These are phyloP conservation scores for Sciaenops ocellatus DNA, from an alignment of 2,797 vertebrate genomes.

Conservation along the genomic window DNA sequence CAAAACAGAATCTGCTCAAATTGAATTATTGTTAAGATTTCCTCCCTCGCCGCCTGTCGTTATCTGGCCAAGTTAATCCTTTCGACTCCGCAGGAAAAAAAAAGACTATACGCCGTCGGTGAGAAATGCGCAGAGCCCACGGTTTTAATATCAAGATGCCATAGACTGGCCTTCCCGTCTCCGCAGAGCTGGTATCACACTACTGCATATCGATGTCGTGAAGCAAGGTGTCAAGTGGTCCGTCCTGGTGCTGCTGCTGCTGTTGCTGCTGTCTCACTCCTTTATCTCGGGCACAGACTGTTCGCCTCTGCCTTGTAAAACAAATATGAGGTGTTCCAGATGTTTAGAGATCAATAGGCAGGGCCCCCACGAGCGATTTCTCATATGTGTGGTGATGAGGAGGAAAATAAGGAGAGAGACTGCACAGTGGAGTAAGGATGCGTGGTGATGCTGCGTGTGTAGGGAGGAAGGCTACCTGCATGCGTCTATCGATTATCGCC, in stretches of 20 bases:
- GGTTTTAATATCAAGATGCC: constrained; percentile 82
- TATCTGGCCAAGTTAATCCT: constrained; percentile 75
- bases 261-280: constrained; percentile 60
- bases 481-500: constrained; percentile 81
- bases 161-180: constrained; percentile 85
- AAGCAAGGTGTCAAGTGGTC: constrained; percentile 82
- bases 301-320: constrained; percentile 66
- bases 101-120: constrained; percentile 56
- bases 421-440: constrained; percentile 77
- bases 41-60: constrained; percentile 49
- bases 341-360: constrained; percentile 78
- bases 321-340: constrained; percentile 80
- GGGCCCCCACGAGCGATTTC: constrained; percentile 48
- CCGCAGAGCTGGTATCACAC: constrained; percentile 83
- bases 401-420: constrained; percentile 55
- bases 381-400: constrained; percentile 66
- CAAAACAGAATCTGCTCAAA: constrained; percentile 66
- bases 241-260: constrained; percentile 67
- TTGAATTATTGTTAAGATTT: constrained; percentile 54
- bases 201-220: constrained; percentile 83
- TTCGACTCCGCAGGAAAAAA: constrained; percentile 49
- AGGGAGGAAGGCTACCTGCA: constrained; percentile 82
- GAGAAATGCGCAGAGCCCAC: constrained; percentile 82
- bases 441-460: constrained; percentile 79
- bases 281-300: constrained; percentile 55